These are phyloP conservation scores for Scaptomyza tumidula DNA, from an alignment of 2,888 invertebrate species.

Conservation along the genomic window DNA sequence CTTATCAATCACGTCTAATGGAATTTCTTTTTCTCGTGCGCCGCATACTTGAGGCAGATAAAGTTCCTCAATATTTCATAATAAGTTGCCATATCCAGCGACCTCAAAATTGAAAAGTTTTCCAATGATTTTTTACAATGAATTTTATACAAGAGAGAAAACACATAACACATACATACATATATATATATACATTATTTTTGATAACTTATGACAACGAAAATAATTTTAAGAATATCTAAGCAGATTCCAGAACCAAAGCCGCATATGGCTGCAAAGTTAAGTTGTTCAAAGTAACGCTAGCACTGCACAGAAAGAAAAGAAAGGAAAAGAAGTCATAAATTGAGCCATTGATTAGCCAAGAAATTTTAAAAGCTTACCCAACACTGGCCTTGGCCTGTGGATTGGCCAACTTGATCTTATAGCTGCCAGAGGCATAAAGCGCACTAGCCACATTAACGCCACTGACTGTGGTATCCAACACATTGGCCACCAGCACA, in stretches of 20 bases:
- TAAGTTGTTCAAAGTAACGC: slow-evolving; percentile 60
- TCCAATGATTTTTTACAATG: slow-evolving; percentile 53
- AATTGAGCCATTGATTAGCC: slow-evolving; percentile 10
- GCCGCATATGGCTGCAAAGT: slow-evolving; percentile 77
- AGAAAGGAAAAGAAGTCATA: not conserved
- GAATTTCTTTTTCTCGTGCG: slow-evolving; percentile 55
- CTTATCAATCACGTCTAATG: slow-evolving; percentile 81
- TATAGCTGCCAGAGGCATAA: slow-evolving; percentile 59
- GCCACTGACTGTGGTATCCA: slow-evolving; percentile 62
- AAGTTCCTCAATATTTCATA: slow-evolving; percentile 74
- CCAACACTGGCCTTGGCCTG: slow-evolving; percentile 71
- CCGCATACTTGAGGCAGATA: slow-evolving; percentile 57
- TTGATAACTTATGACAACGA: slow-evolving; percentile 46
- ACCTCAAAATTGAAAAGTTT: slow-evolving; percentile 76
- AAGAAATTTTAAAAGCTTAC: slow-evolving; percentile 56
- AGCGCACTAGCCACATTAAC: slow-evolving; percentile 81
- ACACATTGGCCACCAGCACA: slow-evolving; percentile 85
- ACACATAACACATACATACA: not conserved
- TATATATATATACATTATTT: slow-evolving; percentile 11
- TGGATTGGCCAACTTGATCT: slow-evolving; percentile 70
- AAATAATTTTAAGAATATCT: slow-evolving; percentile 34
- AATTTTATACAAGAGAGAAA: slow-evolving; percentile 31
- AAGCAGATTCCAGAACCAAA: slow-evolving; percentile 79
- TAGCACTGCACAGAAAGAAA: slow-evolving; percentile 54
- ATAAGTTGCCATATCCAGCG: slow-evolving; percentile 53